phyloP scores from a whole-genome alignment of 2,888 invertebrate species.

The Amphiduros pacificus region DNA sequence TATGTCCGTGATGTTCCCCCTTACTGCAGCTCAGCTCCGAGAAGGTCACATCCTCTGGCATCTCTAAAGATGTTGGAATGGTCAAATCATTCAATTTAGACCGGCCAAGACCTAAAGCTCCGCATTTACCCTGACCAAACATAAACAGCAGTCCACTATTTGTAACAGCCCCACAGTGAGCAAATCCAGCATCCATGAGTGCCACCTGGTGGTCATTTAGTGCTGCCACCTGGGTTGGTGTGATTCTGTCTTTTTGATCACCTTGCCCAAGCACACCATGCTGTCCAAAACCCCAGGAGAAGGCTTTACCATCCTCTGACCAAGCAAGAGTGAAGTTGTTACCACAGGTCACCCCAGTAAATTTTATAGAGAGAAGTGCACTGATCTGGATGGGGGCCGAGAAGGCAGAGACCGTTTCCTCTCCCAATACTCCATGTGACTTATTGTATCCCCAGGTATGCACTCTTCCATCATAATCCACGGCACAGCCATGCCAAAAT shows the following conservation, averaged over 20 bases:
- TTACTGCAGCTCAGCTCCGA: slow-evolving; percentile 39
- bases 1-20: slow-evolving; percentile 44
- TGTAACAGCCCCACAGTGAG: slow-evolving; percentile 36
- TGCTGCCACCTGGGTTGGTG: slow-evolving; percentile 26
- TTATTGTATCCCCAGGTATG: slow-evolving; percentile 42
- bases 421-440: slow-evolving; percentile 31
- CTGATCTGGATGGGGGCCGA: slow-evolving; percentile 21
- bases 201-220: slow-evolving; percentile 18
- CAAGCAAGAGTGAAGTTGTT: slow-evolving; percentile 40
- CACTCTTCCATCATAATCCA: slow-evolving; percentile 30
- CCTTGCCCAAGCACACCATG: slow-evolving; percentile 41
- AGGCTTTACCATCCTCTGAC: slow-evolving; percentile 34
- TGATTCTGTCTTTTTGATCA: slow-evolving; percentile 21
- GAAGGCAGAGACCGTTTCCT: background rate
- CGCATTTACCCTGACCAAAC: slow-evolving; percentile 37
- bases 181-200: slow-evolving; percentile 35
- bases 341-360: slow-evolving; percentile 38
- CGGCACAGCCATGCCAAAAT: slow-evolving; percentile 42
- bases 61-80: background rate
- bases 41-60: slow-evolving; percentile 20
- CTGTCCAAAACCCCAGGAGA: slow-evolving; percentile 40
- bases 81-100: background rate
- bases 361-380: slow-evolving; percentile 20
- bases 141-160: slow-evolving; percentile 32
- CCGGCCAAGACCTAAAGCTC: slow-evolving; percentile 33